These are phyloP conservation scores for Euwallacea fornicatus DNA, from an alignment of 1,140 invertebrate species.

Conservation along the genomic window DNA sequence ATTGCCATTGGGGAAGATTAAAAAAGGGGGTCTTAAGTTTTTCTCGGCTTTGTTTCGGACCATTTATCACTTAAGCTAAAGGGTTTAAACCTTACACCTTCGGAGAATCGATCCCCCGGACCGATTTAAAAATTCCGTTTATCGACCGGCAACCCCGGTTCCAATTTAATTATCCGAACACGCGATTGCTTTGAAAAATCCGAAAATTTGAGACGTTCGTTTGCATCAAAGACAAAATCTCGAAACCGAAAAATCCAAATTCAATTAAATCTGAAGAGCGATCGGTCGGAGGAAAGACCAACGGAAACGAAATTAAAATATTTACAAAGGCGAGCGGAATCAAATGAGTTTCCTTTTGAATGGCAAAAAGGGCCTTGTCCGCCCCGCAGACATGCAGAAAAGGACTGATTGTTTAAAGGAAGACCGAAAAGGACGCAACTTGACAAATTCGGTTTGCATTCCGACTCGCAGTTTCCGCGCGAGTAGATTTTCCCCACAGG, in stretches of 20 bases:
- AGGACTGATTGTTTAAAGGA: conserved; percentile 47
- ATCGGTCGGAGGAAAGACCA: conserved; percentile 30
- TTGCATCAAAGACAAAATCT: not conserved
- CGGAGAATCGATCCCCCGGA: not conserved
- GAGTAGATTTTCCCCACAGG: conserved; percentile 40
- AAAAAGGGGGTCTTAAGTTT: conserved; percentile 16
- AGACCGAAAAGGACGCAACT: conserved; percentile 43
- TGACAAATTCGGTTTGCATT: conserved; percentile 52
- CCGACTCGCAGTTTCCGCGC: conserved; percentile 48
- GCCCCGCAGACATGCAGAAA: conserved; percentile 33
- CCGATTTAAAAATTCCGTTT: not conserved
- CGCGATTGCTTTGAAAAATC: not conserved
- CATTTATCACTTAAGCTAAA: conserved; percentile 28
- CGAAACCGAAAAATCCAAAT: conserved; percentile 17
- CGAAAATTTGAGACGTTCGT: not conserved
- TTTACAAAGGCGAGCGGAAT: conserved; percentile 38
- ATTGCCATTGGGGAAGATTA: conserved; percentile 25
- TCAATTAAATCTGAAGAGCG: conserved; percentile 31
- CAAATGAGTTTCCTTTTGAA: conserved; percentile 34
- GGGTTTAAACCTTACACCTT: conserved; percentile 3
- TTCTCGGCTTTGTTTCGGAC: conserved; percentile 25
- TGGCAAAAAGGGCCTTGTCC: conserved; percentile 21
- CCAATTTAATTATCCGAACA: conserved; percentile 1
- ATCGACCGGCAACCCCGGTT: not conserved
- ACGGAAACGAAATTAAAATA: conserved; percentile 39